A percentile compares a stretch with the other conserved stretches of the same genome.
phyloP scores from a whole-genome alignment of 2,797 vertebrate species.

The Sebastes vulpes region DNA sequence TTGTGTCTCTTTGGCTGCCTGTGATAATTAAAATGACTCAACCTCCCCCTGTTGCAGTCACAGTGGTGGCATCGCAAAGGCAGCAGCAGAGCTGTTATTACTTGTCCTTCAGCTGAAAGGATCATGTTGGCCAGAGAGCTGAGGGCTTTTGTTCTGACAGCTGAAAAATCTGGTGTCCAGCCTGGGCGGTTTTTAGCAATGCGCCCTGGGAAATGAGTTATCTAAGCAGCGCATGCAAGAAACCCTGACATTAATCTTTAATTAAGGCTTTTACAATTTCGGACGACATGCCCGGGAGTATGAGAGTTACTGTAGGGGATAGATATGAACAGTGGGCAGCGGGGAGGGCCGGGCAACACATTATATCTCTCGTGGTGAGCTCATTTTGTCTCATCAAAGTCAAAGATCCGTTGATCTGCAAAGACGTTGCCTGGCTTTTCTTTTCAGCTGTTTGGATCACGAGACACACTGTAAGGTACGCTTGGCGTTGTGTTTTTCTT shows the following conservation, averaged over 20 bases:
- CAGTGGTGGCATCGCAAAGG: slow-evolving; percentile 24
- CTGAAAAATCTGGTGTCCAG: slow-evolving; percentile 55
- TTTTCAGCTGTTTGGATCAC: slow-evolving; percentile 35
- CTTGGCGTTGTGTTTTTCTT: not conserved
- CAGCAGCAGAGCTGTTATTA: slow-evolving; percentile 51
- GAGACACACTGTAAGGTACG: slow-evolving; percentile 7
- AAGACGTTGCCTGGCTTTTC: slow-evolving; percentile 5
- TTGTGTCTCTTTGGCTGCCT: slow-evolving; percentile 71
- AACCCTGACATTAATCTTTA: slow-evolving; percentile 84
- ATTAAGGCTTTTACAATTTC: slow-evolving; percentile 81
- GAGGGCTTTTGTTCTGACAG: slow-evolving; percentile 72
- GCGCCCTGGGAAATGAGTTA: slow-evolving; percentile 75
- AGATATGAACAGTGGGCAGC: slow-evolving; percentile 42
- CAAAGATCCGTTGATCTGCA: slow-evolving; percentile 46
- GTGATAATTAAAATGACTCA: slow-evolving; percentile 76
- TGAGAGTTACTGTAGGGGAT: slow-evolving; percentile 52
- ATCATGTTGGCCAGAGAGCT: slow-evolving; percentile 45
- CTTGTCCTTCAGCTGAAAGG: slow-evolving; percentile 66
- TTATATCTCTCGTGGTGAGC: slow-evolving; percentile 44
- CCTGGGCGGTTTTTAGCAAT: slow-evolving; percentile 61
- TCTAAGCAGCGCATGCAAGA: slow-evolving; percentile 70
- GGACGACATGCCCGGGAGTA: slow-evolving; percentile 59
- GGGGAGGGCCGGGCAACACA: slow-evolving; percentile 28
- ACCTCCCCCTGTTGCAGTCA: slow-evolving; percentile 24
- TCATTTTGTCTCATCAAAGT: slow-evolving; percentile 73